Conservation (phyloP, 2,113 vertebrate species). For the Mesitornis unicolor region DNA sequence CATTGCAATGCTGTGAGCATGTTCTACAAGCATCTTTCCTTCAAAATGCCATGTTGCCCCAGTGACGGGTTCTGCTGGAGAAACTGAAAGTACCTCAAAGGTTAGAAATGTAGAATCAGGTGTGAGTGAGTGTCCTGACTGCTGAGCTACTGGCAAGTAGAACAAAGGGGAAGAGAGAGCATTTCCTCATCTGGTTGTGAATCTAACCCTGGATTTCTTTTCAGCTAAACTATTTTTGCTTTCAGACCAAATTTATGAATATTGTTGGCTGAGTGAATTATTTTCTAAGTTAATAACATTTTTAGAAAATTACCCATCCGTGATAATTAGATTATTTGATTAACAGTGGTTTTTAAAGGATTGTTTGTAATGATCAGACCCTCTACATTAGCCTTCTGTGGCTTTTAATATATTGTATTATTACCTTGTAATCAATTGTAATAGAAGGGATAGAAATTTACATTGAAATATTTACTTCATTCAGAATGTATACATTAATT, state of each 20-base stretch:
- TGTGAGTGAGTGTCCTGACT: not conserved
- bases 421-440: not conserved
- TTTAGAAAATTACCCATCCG: not conserved
- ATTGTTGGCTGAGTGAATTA: not conserved
- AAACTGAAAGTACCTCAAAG: not conserved
- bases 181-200: not conserved
- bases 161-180: not conserved
- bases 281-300: not conserved
- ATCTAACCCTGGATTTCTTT: not conserved
- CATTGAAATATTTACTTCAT: not conserved
- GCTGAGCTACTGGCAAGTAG: not conserved
- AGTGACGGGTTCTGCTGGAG: not conserved
- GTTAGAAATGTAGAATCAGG: not conserved
- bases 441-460: not conserved
- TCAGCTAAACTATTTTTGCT: not conserved
- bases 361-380: not conserved
- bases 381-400: not conserved
- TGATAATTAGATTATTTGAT: not conserved
- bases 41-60: accelerated
- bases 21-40: not conserved
- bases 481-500: not conserved
- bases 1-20: accelerated
- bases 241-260: not conserved
- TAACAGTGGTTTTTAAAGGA: not conserved
- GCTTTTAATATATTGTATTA: not conserved